Base-by-base conservation (phyloP, 2,797 vertebrate species). In the Pangasius sanitwongsei region DNA sequence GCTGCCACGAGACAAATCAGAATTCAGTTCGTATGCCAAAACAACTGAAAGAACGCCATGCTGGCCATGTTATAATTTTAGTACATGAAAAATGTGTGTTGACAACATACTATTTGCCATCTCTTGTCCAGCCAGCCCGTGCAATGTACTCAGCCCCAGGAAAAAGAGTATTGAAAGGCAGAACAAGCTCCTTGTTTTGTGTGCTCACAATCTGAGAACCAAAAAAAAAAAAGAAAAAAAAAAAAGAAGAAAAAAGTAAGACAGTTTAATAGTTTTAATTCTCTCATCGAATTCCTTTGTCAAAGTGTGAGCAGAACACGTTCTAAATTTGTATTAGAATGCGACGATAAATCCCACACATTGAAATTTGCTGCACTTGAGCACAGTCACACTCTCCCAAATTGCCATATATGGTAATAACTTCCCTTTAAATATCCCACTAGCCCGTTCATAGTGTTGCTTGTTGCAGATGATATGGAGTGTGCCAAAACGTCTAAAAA, bases 91-190 rank as follows among this genome's bases (percentile, higher is more conserved):
- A 50, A 65, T 48, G 15, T 48, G 12, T 25, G 59, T 48, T 78
- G 61, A 9, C 31, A 91, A 86, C 96, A 93, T 94, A 99, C 98
- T 97, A 99, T 96, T 97, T 98, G 91, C 98, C 98, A 0, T 99
- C 98, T 59, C 93, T 97, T 1, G 98, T 99, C 98, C 98, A 99
- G 89, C 98, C 98, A 0, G 98, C 98, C 90, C 98, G 96, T 63
- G 98, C 97, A 3, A 99, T 97, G 94, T 99, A 99, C 92, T 99
- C 98, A 67, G 96, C 98, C 1, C 94, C 95, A 0, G 98, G 98
- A 91, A 99, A 99, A 88, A 99, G 95, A 0, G 94, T 93, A 88
- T 93, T 93, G 92, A 99, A 99, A 0, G 98, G 97, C 78, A 97
- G 95, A 0, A 96, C 97, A 92, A 99, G 95, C 91, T 99, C 98